Conservation (phyloP, 1,140 invertebrate genomes). For the Laupala kohalensis region DNA sequence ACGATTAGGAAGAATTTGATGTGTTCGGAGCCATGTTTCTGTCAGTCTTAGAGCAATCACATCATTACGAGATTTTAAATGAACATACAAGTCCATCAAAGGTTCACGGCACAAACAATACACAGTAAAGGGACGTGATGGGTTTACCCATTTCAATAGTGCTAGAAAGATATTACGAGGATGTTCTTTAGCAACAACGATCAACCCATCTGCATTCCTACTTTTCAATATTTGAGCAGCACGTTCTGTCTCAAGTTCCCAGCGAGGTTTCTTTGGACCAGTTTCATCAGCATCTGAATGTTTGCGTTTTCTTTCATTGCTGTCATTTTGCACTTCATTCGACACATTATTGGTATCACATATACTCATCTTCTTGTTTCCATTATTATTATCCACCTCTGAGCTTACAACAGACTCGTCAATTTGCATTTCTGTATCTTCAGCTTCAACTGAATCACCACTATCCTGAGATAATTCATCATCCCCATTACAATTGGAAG, state of each 20-base stretch:
- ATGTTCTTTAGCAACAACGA: conserved; percentile 72
- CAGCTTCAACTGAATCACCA: neutral
- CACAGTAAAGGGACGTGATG: conserved; percentile 70
- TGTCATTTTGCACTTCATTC: neutral
- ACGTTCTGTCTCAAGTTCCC: conserved; percentile 23
- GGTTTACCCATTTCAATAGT: conserved; percentile 59
- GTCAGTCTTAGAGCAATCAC: conserved; percentile 62
- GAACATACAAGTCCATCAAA: conserved; percentile 62
- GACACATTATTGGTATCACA: neutral
- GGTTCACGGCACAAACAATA: conserved; percentile 68
- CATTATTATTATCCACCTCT: neutral
- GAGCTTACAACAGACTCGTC: neutral
- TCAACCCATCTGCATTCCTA: conserved; percentile 58
- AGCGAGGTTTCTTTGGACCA: conserved; percentile 20
- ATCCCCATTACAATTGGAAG: neutral
- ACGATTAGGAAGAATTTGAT: conserved; percentile 74
- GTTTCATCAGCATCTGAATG: neutral
- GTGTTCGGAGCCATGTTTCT: conserved; percentile 75
- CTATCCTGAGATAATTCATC: neutral
- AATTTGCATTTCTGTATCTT: conserved; percentile 31
- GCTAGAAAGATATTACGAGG: conserved; percentile 61
- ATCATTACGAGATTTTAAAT: conserved; percentile 51
- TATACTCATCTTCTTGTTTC: neutral
- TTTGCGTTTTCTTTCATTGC: conserved; percentile 1
- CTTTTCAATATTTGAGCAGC: conserved; percentile 18